phyloP scores from a whole-genome alignment of 1,140 invertebrate genomes.

The Tribolium castaneum region DNA sequence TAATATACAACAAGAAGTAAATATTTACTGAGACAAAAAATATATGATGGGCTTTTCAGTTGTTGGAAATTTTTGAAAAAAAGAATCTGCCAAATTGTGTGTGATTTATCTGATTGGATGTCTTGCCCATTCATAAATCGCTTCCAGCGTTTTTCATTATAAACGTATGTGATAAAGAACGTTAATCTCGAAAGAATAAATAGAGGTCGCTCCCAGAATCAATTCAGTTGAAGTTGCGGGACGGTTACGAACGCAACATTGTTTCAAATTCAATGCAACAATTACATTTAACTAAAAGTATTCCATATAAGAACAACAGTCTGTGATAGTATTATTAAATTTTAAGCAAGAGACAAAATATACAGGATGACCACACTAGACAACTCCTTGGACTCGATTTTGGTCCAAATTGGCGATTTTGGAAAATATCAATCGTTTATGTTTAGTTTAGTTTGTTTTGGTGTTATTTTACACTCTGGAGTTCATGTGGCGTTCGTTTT shows the following conservation, averaged over 20 bases:
- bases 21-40: neutral
- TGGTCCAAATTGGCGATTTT: slow-evolving; percentile 65
- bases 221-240: neutral
- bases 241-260: neutral
- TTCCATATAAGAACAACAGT: neutral
- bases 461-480: slow-evolving; percentile 69
- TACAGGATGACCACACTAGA: slow-evolving; percentile 46
- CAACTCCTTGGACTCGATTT: slow-evolving; percentile 59
- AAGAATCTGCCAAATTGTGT: no score
- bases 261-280: neutral
- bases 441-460: slow-evolving; percentile 66
- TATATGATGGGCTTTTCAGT: neutral
- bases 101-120: neutral
- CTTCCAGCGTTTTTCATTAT: neutral
- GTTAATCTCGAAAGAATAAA: slow-evolving; percentile 22
- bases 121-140: neutral
- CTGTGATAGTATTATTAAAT: neutral
- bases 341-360: neutral
- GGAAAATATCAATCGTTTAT: slow-evolving; percentile 67
- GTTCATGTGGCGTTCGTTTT: slow-evolving; percentile 74
- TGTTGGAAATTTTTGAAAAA: no score
- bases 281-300: neutral
- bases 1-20: neutral
- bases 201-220: neutral
- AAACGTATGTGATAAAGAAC: neutral